Conservation (phyloP, 2,888 invertebrate species). For the Eucera pruinosa region DNA sequence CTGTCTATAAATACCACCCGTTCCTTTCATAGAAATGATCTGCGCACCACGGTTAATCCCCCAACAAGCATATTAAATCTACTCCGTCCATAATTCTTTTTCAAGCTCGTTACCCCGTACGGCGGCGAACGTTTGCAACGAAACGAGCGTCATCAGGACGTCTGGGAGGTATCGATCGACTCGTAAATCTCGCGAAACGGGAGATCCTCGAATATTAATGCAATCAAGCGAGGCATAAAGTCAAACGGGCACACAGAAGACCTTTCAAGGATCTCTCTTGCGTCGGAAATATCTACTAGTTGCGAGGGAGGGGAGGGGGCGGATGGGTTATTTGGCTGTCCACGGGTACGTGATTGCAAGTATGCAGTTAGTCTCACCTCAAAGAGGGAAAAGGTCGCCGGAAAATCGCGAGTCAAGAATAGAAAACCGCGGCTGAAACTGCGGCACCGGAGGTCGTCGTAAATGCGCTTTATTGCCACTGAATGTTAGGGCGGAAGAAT, state of each 20-base stretch:
- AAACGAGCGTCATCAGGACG: constrained; percentile 13
- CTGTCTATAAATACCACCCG: neutral
- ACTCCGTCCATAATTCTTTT: constrained; percentile 8
- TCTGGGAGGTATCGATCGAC: constrained; percentile 9
- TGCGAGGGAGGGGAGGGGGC: too few relatives aligned
- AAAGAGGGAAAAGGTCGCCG: constrained; percentile 35
- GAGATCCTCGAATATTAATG: constrained; percentile 27
- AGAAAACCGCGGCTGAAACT: constrained; percentile 44
- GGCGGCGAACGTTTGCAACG: neutral
- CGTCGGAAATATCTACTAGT: neutral
- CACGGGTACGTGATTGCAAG: neutral
- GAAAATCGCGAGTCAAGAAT: constrained; percentile 43
- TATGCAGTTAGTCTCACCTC: neutral
- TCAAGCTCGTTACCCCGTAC: neutral
- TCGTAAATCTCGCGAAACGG: constrained; percentile 21
- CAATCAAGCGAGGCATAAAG: constrained; percentile 20
- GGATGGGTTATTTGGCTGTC: neutral
- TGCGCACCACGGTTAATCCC: neutral
- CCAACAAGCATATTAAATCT: constrained; percentile 15
- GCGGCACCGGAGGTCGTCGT: constrained; percentile 62
- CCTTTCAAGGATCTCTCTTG: constrained; percentile 16
- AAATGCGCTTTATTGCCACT: constrained; percentile 68
- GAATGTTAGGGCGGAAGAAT: constrained; percentile 51
- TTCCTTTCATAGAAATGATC: neutral
- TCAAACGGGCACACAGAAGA: constrained; percentile 11